Conservation (phyloP, 1,140 invertebrate species). For the Mamestra configurata region DNA sequence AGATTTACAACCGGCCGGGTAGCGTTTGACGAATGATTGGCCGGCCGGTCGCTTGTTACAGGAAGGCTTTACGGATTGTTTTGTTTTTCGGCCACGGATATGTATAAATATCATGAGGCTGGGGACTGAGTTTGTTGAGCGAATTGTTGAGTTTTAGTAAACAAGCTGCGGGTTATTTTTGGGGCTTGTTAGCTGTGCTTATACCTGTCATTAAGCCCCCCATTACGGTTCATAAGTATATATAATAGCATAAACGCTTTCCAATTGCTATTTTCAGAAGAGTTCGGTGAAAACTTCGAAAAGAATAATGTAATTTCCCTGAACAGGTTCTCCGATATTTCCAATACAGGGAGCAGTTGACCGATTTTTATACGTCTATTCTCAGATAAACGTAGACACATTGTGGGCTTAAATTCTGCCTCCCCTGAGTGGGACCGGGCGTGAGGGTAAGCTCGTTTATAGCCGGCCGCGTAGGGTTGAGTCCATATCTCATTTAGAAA, state of each 20-base stretch:
- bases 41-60: slow-evolving; percentile 63
- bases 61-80: slow-evolving; percentile 66
- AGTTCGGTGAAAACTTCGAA: too few relatives aligned
- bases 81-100: slow-evolving; percentile 60
- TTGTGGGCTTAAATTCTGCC: slow-evolving; percentile 12
- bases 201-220: neutral
- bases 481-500: slow-evolving; percentile 24
- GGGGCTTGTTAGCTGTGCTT: neutral
- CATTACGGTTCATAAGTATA: too few relatives aligned
- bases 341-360: neutral
- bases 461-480: slow-evolving; percentile 29
- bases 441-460: slow-evolving; percentile 22
- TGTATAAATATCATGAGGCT: slow-evolving; percentile 50
- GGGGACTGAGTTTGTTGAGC: neutral
- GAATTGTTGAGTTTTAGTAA: slow-evolving; percentile 16
- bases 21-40: slow-evolving; percentile 82
- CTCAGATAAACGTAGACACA: neutral
- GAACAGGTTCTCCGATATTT: neutral
- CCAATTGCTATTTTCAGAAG: too few relatives aligned
- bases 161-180: neutral
- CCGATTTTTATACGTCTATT: neutral
- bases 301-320: too few relatives aligned
- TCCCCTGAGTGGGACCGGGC: neutral
- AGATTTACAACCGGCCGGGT: slow-evolving; percentile 75
- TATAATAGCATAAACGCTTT: neutral